Percentiles rank a stretch among this genome's conserved stretches.
Conservation (phyloP, 2,797 vertebrate species). For the Ceryle rudis region DNA sequence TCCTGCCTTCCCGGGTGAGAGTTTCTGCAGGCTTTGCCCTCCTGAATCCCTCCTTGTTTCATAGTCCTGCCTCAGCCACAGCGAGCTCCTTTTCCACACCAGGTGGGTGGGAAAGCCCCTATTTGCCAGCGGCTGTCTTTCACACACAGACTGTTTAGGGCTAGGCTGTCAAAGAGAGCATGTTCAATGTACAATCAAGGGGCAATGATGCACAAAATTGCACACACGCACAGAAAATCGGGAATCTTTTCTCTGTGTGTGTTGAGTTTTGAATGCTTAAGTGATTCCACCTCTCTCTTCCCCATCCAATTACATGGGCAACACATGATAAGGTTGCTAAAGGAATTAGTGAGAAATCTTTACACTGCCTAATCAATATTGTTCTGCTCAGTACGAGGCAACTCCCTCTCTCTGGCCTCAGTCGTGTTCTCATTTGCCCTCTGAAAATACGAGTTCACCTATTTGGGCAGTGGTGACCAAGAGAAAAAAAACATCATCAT, state of each 20-base stretch:
- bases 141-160: conserved; percentile 25
- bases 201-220: conserved; percentile 70
- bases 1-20: not conserved
- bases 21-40: not conserved
- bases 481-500: not conserved
- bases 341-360: conserved; percentile 59
- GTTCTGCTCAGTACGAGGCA: conserved; percentile 10
- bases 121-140: conserved; percentile 39
- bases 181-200: conserved; percentile 53
- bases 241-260: conserved; percentile 34
- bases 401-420: not conserved
- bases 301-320: conserved; percentile 23
- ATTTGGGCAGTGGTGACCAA: not conserved
- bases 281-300: conserved; percentile 55
- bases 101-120: conserved; percentile 6
- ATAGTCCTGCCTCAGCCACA: not conserved
- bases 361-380: conserved; percentile 33
- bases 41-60: not conserved
- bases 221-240: conserved; percentile 7
- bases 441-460: not conserved
- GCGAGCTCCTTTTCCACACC: not conserved
- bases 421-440: not conserved
- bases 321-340: conserved; percentile 39
- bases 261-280: conserved; percentile 58
- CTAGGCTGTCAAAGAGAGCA: conserved; percentile 43